Conservation (phyloP, 1,140 invertebrate species). For the Euwallacea fornicatus region DNA sequence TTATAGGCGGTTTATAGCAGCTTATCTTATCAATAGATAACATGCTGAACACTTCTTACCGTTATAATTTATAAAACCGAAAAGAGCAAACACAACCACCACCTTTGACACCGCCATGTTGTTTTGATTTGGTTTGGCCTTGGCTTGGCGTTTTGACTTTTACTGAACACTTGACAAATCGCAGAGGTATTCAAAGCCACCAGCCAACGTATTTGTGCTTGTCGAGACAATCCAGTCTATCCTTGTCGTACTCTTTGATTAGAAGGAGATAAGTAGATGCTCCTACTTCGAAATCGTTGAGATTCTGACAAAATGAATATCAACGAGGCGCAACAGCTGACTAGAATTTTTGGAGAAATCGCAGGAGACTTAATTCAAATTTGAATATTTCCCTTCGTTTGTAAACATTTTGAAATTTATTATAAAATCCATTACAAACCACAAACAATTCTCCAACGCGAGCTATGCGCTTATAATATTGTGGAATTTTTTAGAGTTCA, state of each 20-base stretch:
- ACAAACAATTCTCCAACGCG: too few species aligned
- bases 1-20: neutral
- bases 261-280: too few species aligned
- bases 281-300: too few species aligned
- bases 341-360: too few species aligned
- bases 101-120: constrained; percentile 8
- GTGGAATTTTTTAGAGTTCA: too few species aligned
- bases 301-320: too few species aligned
- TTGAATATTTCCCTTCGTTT: too few species aligned
- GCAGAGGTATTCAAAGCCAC: neutral
- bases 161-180: neutral
- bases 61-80: neutral
- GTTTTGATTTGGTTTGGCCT: constrained; percentile 2
- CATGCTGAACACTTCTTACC: neutral
- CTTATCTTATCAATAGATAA: constrained; percentile 12
- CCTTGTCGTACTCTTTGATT: neutral
- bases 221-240: neutral
- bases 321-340: too few species aligned
- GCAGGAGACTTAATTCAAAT: too few species aligned
- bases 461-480: too few species aligned
- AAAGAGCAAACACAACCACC: constrained; percentile 9
- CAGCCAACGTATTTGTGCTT: neutral
- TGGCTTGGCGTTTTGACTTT: neutral
- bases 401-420: too few species aligned
- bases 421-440: too few species aligned